These are phyloP conservation scores for Batillaria attramentaria DNA, from an alignment of 1,140 invertebrate species.

Conservation along the genomic window DNA sequence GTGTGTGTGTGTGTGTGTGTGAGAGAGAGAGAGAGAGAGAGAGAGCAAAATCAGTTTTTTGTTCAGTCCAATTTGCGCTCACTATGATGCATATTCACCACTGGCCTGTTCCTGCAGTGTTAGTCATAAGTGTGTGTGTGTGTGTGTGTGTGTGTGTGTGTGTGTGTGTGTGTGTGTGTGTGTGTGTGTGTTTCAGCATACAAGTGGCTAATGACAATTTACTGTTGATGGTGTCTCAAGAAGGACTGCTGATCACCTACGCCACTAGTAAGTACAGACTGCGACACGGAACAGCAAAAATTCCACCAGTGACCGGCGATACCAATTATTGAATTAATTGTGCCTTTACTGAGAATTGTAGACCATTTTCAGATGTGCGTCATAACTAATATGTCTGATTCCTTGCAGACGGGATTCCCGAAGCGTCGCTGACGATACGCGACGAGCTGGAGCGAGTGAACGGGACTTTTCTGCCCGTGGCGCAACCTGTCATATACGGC, in stretches of 20 bases:
- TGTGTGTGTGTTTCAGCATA: conserved; percentile 15
- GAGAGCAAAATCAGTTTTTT: too few species aligned
- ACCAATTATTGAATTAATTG: too few species aligned
- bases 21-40: too few species aligned
- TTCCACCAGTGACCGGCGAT: too few species aligned
- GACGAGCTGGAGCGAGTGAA: conserved; percentile 44
- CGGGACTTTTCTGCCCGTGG: conserved; percentile 52
- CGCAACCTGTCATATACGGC: conserved; percentile 48
- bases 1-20: too few species aligned
- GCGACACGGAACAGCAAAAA: not conserved
- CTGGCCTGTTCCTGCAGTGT: not conserved
- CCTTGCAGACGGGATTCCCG: conserved; percentile 47
- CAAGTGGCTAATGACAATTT: conserved; percentile 15
- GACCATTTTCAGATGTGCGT: too few species aligned
- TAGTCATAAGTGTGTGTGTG: too few species aligned
- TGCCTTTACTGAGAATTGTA: too few species aligned
- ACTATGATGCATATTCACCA: not conserved
- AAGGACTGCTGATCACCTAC: conserved; percentile 15
- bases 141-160: not conserved
- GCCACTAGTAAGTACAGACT: conserved; percentile 3
- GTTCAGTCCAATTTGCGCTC: too few species aligned
- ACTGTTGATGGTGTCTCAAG: conserved; percentile 6
- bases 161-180: not conserved
- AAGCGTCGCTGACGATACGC: conserved; percentile 40
- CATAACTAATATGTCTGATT: too few species aligned